Percentiles rank a stretch among this genome's conserved stretches.
phyloP scores from a whole-genome alignment of 2,888 invertebrate genomes.

The Temnothorax ravouxi region DNA sequence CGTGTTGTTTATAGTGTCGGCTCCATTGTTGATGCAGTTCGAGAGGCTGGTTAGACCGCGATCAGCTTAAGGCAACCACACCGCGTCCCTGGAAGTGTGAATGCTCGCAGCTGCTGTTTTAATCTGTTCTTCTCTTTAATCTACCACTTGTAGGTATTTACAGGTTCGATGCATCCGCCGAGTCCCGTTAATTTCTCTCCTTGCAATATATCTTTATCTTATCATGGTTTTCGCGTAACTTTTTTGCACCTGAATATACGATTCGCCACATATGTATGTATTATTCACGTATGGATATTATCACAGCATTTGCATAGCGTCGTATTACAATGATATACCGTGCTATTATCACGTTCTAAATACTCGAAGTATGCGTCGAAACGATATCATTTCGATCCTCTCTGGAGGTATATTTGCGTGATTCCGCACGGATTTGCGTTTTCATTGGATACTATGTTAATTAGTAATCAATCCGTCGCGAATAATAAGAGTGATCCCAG shows the following conservation, averaged over 20 bases:
- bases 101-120: conserved; percentile 53
- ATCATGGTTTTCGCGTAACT: neutral
- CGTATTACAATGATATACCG: conserved; percentile 4
- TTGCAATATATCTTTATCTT: neutral
- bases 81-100: conserved; percentile 62
- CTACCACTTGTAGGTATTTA: conserved; percentile 35
- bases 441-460: conserved; percentile 65
- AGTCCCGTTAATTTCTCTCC: neutral
- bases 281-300: neutral
- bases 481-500: conserved; percentile 67
- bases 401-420: neutral
- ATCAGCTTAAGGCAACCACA: conserved; percentile 74
- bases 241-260: neutral
- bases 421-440: conserved; percentile 46
- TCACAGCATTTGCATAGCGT: neutral
- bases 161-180: conserved; percentile 4
- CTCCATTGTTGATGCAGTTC: conserved; percentile 62
- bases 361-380: conserved; percentile 9
- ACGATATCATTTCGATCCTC: conserved; percentile 48
- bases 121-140: conserved; percentile 54
- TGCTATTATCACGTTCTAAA: conserved; percentile 18
- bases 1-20: conserved; percentile 61
- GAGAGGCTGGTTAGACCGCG: conserved; percentile 71
- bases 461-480: conserved; percentile 73
- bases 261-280: neutral